Base-by-base conservation (phyloP, 1,140 invertebrate species). In the Drosophila micromelanica region DNA sequence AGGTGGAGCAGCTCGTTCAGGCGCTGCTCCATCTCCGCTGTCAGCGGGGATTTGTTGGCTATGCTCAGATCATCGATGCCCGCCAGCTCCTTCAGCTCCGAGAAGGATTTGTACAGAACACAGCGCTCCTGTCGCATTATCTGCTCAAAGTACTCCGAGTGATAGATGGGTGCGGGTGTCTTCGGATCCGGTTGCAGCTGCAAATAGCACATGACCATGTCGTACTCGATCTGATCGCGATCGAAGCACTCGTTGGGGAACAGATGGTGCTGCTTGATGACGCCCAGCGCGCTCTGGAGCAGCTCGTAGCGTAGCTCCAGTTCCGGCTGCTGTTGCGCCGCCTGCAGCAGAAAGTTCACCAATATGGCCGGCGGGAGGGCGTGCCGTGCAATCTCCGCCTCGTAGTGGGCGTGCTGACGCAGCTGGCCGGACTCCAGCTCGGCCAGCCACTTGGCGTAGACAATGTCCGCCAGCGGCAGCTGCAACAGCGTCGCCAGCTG, bases 121-220 rank as follows among this genome's bases (percentile, higher is more conserved):
- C 80, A 79, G 6, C 90, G 84, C 46, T 92, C 90, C 42, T 87
- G 74, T 9, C 70, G 65, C 91, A 92, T 91, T 4, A 92, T 91
- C 42, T 91, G 79, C 56, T 92, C 91, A 43, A 77, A 92, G 55
- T 92, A 92, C 27, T 92, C 91, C 3, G 91, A 92, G 42, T 92
- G 84, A 46, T 92, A 91, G 27, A 92, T 78, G 11, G 63, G 11
- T 3, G 76, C 6, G 5, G 32, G 12, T 0, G 12, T 1, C 0
- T 46, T 35, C n/a, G 68, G 35, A 0, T 74, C 68, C 11, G 67
- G 56, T 0, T 76, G 46, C 23, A 86, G 43, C 46, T 90, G 63
- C 30, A 92, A 42, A 43, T 91, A 91, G 38, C 86, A 86, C 13
- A 85, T 12, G 3, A 90, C 74, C 90, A 92, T 92, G 6, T 92